Evolutionary conservation across 1,140 invertebrate species (phyloP), one percentile per base, ranked within the genome.

Genomic region (Dinoponera quadriceps): DNA sequence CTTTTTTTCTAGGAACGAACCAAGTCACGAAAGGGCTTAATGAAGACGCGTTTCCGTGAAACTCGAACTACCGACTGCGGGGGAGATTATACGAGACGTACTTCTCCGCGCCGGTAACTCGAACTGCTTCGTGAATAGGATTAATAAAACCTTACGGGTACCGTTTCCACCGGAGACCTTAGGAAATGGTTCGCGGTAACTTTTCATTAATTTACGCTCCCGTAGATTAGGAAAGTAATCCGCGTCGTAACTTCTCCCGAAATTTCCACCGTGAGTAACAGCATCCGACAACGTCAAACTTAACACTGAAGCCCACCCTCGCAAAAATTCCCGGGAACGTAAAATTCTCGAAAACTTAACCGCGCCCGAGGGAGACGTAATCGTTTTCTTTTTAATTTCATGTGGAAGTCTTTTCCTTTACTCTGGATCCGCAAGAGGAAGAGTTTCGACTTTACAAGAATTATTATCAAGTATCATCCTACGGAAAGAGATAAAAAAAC

Each of bases 111-210:
- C 33, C 33, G 25, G 86, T 85, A 88, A 87, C 68, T 80, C 25
- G 74, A 87, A 82, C 71, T 85, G 59, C 82, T 85, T 87, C 84
- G 62, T 88, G 83, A 88, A 85, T 88, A 88, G 86, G 86, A 88
- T 88, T 88, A 88, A 88, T 82, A 82, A 88, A 88, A 88, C 71
- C 86, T 85, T 73, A 68, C 29, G 54, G 48, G 20, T 60, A 63
- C 27, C 65, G 69, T 29, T 71, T 49, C 65, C 54, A 49, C 18
- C 38, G 77, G 25, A 55, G 75, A 75, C 65, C 83, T 66, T 44
- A 59, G 57, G 44, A 83, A 81, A 83, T 74, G 63, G 69, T 65
- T 65, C 72, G 51, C 25, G 38, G 29, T 57, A 29, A 49, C 59
- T 77, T 81, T 80, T 80, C 75, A 80, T 80, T 80, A 80, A 80